Evolutionary conservation across 2,113 vertebrate species (phyloP), one percentile per base, ranked within the genome.

Genomic region (Cyprinodon brontotheroides): DNA sequence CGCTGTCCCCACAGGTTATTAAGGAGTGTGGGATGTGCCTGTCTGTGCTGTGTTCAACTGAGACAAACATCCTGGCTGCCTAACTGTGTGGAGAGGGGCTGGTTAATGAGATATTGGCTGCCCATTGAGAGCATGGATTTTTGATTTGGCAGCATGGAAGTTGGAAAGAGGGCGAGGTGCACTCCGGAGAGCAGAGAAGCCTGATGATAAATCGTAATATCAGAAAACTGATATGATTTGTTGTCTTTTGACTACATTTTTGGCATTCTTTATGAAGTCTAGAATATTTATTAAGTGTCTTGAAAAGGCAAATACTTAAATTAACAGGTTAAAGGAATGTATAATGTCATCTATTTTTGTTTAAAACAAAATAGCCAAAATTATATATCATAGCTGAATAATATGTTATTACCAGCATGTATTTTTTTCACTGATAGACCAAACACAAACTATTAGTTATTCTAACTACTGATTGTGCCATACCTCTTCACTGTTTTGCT

Each of bases 41-140:
- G 82, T 82, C 78, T 89, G 82, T 41, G 72, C 77, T 75, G 79
- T 79, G 82, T 79, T 81, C 85, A 57, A 72, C 86, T 80, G 80
- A 89, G 85, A 84, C 79, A 59, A 82, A 78, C 82, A 83, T 79
- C 77, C 86, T 74, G 82, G 77, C 83, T 78, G 83, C 78, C 77
- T 84, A 82, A 45, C 88, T 89, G 78, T 85, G 85, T 86, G 86
- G 80, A 83, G 82, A 83, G 84, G 66, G 85, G 86, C 91, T 94
- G 87, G 61, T 92, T 94, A 94, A 94, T 94, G 92, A 94, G 92
- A 93, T 94, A 95, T 94, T 93, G 94, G 93, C 92, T 93, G 91
- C 86, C 90, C 91, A 93, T 93, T 88, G 92, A 93, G 89, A 91
- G 88, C 90, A 93, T 93, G 90, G 93, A 93, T 94, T 93, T 95